Conservation (phyloP, 2,888 invertebrate species). For the Microctonus aethiopoides region DNA sequence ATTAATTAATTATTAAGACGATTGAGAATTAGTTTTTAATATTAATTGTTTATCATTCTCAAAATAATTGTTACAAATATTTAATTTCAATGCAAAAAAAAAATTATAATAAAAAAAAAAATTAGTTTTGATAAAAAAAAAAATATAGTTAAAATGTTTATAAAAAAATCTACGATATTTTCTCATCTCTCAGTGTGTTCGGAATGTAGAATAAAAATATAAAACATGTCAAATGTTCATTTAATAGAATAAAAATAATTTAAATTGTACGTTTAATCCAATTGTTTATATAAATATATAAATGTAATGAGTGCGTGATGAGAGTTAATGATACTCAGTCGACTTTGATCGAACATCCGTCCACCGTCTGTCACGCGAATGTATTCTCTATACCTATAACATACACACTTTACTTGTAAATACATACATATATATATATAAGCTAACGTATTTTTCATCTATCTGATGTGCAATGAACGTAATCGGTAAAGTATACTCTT, state of each 20-base stretch:
- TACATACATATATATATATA: neutral
- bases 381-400: neutral
- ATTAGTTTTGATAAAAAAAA: no score
- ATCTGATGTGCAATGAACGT: slow-evolving; percentile 19
- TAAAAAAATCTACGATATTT: no score
- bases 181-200: no score
- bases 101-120: no score
- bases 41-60: no score
- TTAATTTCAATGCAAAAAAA: no score
- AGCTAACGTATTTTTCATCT: slow-evolving; percentile 9
- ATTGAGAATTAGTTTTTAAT: no score
- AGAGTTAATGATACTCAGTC: neutral
- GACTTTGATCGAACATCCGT: slow-evolving; percentile 11
- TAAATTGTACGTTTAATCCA: neutral
- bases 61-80: no score
- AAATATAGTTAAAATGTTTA: no score
- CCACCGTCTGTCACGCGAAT: neutral
- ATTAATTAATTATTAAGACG: no score
- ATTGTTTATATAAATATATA: neutral
- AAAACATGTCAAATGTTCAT: neutral
- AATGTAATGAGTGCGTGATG: neutral
- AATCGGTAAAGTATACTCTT: neutral
- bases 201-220: neutral
- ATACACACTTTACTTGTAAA: neutral
- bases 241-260: neutral